Percentiles rank a stretch among this genome's conserved stretches.
phyloP scores from a whole-genome alignment of 2,113 vertebrate genomes.

The Nycticebus coucang region DNA sequence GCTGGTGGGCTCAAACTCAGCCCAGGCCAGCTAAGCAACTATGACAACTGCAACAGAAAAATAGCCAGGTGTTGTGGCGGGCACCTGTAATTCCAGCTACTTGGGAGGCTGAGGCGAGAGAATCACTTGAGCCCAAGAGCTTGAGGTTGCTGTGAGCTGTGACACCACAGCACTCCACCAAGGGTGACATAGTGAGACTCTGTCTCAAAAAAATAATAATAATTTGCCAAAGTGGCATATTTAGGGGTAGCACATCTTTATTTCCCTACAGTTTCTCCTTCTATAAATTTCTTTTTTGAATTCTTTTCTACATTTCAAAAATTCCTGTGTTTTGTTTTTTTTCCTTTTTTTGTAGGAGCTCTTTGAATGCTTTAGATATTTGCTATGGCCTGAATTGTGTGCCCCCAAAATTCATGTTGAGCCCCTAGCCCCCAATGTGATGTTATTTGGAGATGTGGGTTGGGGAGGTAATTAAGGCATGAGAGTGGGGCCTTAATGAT shows the following conservation, averaged over 20 bases:
- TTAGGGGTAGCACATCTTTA: not conserved
- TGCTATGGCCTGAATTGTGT: not conserved
- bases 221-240: not conserved
- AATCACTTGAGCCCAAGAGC: too few species aligned
- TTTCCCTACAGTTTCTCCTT: not conserved
- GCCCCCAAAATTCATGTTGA: not conserved
- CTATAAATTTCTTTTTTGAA: not conserved
- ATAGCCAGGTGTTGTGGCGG: too few species aligned
- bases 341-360: not conserved
- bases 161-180: too few species aligned
- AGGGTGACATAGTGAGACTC: too few species aligned
- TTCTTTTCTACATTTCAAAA: not conserved
- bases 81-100: too few species aligned
- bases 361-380: not conserved
- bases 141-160: too few species aligned
- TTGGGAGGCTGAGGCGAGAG: too few species aligned
- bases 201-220: not conserved
- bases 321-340: not conserved
- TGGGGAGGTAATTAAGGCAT: not conserved
- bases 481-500: not conserved
- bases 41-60: too few species aligned
- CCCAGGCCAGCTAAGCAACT: too few species aligned
- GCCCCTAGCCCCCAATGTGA: not conserved
- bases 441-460: not conserved
- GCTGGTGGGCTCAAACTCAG: too few species aligned